Evolutionary conservation across 1,140 invertebrate genomes (phyloP).

Genomic region (Triops cancriformis): DNA sequence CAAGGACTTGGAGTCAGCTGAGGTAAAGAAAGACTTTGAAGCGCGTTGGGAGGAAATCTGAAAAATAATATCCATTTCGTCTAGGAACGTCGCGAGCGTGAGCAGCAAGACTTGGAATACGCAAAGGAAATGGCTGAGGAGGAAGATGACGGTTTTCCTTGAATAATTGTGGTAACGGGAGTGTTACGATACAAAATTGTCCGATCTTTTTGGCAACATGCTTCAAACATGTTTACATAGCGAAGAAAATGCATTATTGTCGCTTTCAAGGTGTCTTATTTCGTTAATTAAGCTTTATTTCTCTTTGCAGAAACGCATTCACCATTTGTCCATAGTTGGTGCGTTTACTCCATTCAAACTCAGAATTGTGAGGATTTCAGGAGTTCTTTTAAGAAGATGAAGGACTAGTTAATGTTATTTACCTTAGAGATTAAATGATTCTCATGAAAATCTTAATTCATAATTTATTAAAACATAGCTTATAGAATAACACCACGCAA

Average conservation of each 20-base stretch:
- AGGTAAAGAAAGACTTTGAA: conserved; percentile 46
- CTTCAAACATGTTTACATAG: background rate
- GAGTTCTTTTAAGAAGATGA: too few relatives aligned
- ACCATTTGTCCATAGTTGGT: too few relatives aligned
- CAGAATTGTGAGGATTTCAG: too few relatives aligned
- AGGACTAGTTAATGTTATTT: too few relatives aligned
- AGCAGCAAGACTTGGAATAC: conserved; percentile 93
- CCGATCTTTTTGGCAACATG: background rate
- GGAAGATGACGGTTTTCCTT: conserved; percentile 65
- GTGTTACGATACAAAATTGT: conserved; percentile 27
- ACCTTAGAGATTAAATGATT: too few relatives aligned
- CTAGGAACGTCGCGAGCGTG: conserved; percentile 79
- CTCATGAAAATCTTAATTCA: too few relatives aligned
- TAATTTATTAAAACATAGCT: too few relatives aligned
- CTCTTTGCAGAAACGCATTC: too few relatives aligned
- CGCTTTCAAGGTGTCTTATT: background rate
- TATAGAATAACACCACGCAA: too few relatives aligned
- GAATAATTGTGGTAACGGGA: conserved; percentile 24
- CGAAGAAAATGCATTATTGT: background rate
- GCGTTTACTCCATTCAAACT: too few relatives aligned
- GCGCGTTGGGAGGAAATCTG: background rate
- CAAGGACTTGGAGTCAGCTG: conserved; percentile 94
- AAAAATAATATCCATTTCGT: conserved; percentile 28
- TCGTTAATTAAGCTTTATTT: too few relatives aligned
- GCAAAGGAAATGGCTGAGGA: conserved; percentile 99